Base-by-base conservation (phyloP, 2,113 vertebrate species). In the Megaleporinus macrocephalus region DNA sequence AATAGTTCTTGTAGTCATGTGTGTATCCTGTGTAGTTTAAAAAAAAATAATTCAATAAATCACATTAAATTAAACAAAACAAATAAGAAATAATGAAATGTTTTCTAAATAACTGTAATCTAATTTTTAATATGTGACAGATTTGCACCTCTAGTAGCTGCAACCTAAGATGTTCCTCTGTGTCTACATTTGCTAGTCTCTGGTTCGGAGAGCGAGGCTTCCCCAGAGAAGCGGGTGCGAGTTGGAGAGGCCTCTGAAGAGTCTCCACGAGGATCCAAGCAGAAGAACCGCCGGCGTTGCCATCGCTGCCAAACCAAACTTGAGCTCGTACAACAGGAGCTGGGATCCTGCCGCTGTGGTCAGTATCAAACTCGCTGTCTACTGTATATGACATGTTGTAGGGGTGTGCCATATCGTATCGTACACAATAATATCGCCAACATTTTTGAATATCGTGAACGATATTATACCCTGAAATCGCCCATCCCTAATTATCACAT, bases 261-360 rank as follows among this genome's bases (percentile, higher is more conserved):
- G 86, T 90, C 91, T 90, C 96, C 96, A 83, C 77, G 87, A 29
- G 86, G 88, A 76, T 93, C 96, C 78, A 98, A 98, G 94, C 97
- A 98, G 94, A 97, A 96, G 94, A 97, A 95, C 88, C 96, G 97
- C 89, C 96, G 96, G 82, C 96, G 98, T 79, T 99, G 98, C 94
- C 98, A 97, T 94, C 95, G 96, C 95, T 99, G 98, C 95, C 98
- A 98, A 95, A 97, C 95, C 92, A 98, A 97, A 94, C 96, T 99
- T 95, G 97, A 99, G 91, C 95, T 99, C 90, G 97, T 99, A 84
- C 97, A 99, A 91, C 97, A 99, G 91, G 97, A 99, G 80, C 89
- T 99, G 94, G 98, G 98, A 90, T 98, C 96, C 0, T 99, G 98
- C 93, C 97, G 98, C 90, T 99, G 98, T 84, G 97, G 98, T 99